A percentile compares a stretch with the other conserved stretches of the same genome.
These are phyloP conservation scores for Aspiorhynchus laticeps DNA, from an alignment of 2,113 vertebrate genomes.

Conservation along the genomic window DNA sequence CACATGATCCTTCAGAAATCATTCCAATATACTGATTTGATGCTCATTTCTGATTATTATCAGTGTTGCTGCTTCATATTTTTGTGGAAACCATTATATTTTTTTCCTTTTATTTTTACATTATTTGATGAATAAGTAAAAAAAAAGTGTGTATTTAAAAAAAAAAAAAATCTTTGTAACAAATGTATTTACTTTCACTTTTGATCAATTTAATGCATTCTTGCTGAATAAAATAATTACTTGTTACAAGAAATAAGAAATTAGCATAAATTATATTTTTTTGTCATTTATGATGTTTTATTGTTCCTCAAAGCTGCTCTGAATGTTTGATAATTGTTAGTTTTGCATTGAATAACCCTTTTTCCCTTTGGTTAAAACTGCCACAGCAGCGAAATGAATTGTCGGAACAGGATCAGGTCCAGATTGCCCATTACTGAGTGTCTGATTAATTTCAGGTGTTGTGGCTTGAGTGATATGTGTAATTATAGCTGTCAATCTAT, in stretches of 20 bases:
- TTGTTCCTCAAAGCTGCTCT: slow-evolving; percentile 16
- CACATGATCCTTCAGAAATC: not conserved
- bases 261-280: slow-evolving; percentile 51
- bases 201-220: not conserved
- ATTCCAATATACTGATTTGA: not conserved
- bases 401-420: slow-evolving; percentile 51
- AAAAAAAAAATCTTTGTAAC: not conserved
- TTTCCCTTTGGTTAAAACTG: slow-evolving; percentile 27
- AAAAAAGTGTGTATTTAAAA: not conserved
- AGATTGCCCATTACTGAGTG: slow-evolving; percentile 48
- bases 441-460: slow-evolving; percentile 55
- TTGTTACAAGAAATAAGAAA: slow-evolving; percentile 45
- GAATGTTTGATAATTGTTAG: slow-evolving; percentile 48
- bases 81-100: not conserved
- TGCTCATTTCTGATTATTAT: not conserved
- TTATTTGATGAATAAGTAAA: not conserved
- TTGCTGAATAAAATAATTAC: not conserved
- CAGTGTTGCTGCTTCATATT: not conserved
- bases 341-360: slow-evolving; percentile 46
- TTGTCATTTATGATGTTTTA: slow-evolving; percentile 19
- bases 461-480: slow-evolving; percentile 54
- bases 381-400: slow-evolving; percentile 44
- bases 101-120: not conserved
- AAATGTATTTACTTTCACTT: not conserved
- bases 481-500: slow-evolving; percentile 63